Evolutionary conservation across 2,888 invertebrate species (phyloP).

Genomic region (Pristionchus arcanus): DNA sequence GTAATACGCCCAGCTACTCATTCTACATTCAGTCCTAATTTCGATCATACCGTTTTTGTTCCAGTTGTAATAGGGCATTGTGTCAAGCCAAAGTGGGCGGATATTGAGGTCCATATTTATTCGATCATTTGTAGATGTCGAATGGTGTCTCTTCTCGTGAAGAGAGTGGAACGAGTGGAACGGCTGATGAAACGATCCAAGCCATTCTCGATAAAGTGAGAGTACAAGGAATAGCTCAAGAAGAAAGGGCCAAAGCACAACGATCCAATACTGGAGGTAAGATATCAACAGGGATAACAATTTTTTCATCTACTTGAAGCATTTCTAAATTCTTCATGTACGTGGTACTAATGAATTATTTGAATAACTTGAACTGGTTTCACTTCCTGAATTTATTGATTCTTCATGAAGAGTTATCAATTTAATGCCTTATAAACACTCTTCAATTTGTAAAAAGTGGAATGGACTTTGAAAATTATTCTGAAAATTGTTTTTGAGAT

Average conservation of each 20-base stretch:
- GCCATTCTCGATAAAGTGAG: slow-evolving; percentile 26
- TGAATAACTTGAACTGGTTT: background rate
- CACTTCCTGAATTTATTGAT: background rate
- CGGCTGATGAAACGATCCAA: background rate
- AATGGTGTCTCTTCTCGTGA: background rate
- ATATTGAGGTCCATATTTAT: no score
- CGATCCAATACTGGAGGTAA: slow-evolving; percentile 13
- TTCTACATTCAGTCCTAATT: no score
- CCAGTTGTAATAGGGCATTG: no score
- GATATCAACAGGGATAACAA: background rate
- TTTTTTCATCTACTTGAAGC: no score
- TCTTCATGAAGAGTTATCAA: background rate
- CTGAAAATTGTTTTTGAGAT: background rate
- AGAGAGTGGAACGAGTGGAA: background rate
- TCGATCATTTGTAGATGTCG: background rate
- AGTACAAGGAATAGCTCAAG: slow-evolving; percentile 14
- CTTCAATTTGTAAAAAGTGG: no score
- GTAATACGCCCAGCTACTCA: no score
- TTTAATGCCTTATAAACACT: background rate
- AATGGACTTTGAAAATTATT: background rate
- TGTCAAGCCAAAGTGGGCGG: background rate
- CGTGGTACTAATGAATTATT: background rate
- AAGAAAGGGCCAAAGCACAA: slow-evolving; percentile 35
- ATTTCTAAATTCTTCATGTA: no score
- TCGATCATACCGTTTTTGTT: no score